Evolutionary conservation across 2,888 invertebrate species (phyloP).

Genomic region (Boloria euphrosyne): DNA sequence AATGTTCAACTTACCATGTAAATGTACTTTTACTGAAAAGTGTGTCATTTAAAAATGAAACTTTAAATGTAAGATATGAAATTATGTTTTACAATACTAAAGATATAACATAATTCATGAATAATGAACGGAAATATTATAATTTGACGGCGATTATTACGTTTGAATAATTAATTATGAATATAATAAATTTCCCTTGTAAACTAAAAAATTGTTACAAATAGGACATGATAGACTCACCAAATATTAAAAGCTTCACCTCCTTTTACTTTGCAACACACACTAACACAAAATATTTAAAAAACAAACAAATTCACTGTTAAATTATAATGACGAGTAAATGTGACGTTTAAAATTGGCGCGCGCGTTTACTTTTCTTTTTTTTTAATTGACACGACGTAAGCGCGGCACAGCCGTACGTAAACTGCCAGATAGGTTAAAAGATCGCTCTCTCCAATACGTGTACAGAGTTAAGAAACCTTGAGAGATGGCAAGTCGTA

Average conservation of each 20-base stretch:
- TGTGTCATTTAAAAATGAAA: slow-evolving; percentile 13
- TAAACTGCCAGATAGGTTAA: slow-evolving; percentile 58
- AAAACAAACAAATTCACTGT: slow-evolving; percentile 31
- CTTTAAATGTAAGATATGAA: no score
- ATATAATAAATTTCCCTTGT: no score
- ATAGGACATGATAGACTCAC: no score
- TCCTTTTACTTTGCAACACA: slow-evolving; percentile 26
- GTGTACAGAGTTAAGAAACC: slow-evolving; percentile 51
- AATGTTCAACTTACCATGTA: no score
- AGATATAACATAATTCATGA: no score
- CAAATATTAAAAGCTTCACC: no score
- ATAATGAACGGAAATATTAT: no score
- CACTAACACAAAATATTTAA: slow-evolving; percentile 24
- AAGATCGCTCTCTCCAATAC: slow-evolving; percentile 68
- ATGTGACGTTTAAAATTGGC: slow-evolving; percentile 46
- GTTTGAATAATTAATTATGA: no score
- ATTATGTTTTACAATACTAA: no score
- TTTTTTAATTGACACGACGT: slow-evolving; percentile 51
- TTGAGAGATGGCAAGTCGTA: slow-evolving; percentile 52
- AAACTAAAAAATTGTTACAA: no score
- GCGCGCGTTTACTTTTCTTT: slow-evolving; percentile 50
- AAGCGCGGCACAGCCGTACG: slow-evolving; percentile 51
- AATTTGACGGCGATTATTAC: no score
- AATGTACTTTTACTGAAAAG: slow-evolving; percentile 1
- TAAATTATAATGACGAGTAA: slow-evolving; percentile 2